phyloP scores from a whole-genome alignment of 2,113 vertebrate genomes.

The Paratilapia polleni region DNA sequence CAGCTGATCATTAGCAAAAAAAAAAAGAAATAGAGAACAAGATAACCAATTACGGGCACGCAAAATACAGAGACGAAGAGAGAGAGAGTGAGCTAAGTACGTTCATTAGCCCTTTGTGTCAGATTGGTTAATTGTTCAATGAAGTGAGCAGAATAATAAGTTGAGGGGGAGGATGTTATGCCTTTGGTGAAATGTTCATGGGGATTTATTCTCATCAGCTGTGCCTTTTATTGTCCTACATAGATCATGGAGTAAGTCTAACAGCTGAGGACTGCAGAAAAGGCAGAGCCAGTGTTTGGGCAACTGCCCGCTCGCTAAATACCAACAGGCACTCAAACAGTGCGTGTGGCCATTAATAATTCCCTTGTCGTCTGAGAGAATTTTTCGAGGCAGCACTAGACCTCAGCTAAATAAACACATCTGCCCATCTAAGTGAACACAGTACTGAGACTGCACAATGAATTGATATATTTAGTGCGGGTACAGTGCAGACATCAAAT shows the following conservation, averaged over 20 bases:
- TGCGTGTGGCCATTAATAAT: slow-evolving; percentile 19
- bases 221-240: slow-evolving; percentile 36
- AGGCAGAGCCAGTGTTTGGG: slow-evolving; percentile 31
- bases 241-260: slow-evolving; percentile 26
- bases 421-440: background rate
- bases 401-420: slow-evolving; percentile 8
- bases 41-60: slow-evolving; percentile 59
- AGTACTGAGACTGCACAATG: background rate
- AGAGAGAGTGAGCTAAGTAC: slow-evolving; percentile 39
- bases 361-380: slow-evolving; percentile 4
- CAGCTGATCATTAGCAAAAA: slow-evolving; percentile 45
- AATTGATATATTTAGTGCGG: background rate
- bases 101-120: slow-evolving; percentile 71
- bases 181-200: slow-evolving; percentile 54
- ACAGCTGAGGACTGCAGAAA: slow-evolving; percentile 42
- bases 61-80: slow-evolving; percentile 12
- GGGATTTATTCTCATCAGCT: slow-evolving; percentile 51
- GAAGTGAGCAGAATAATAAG: slow-evolving; percentile 67
- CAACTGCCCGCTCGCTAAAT: slow-evolving; percentile 34
- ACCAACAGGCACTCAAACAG: slow-evolving; percentile 41
- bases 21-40: slow-evolving; percentile 47
- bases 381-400: background rate
- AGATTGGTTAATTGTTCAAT: slow-evolving; percentile 71
- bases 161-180: slow-evolving; percentile 43
- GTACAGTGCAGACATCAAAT: background rate